These are phyloP conservation scores for Phylloscopus trochilus DNA, from an alignment of 2,113 vertebrate genomes.

Conservation along the genomic window DNA sequence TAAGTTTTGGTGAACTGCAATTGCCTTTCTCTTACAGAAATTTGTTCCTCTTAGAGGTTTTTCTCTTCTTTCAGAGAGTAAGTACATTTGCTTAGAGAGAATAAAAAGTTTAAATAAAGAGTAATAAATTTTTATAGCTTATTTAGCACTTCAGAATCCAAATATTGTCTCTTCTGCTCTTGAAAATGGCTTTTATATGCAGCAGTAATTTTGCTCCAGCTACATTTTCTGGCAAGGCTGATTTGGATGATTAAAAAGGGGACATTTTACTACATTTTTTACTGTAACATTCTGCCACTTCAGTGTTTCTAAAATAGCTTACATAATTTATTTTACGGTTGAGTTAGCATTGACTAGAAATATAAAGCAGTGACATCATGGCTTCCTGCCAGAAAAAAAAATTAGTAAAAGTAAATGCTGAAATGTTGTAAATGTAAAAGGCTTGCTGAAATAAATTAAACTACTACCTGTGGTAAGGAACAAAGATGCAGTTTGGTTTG, in stretches of 20 bases:
- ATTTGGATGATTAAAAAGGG: neutral
- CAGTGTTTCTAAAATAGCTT: conserved; percentile 45
- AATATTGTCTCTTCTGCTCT: neutral
- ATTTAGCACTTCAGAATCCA: neutral
- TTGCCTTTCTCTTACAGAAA: neutral
- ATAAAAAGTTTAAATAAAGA: neutral
- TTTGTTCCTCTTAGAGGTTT: neutral
- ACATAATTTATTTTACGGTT: conserved; percentile 35
- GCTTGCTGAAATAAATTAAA: neutral
- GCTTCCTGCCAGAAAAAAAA: neutral
- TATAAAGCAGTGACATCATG: conserved; percentile 8
- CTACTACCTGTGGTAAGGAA: neutral
- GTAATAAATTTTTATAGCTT: neutral
- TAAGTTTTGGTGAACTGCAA: neutral
- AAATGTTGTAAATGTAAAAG: neutral
- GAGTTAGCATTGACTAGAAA: conserved; percentile 23
- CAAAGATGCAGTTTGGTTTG: neutral
- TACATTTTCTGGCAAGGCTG: neutral
- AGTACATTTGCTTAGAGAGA: neutral
- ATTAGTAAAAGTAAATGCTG: neutral
- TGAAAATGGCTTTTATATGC: neutral
- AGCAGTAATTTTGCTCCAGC: neutral
- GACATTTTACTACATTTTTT: neutral
- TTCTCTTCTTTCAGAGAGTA: neutral
- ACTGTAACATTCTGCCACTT: conserved; percentile 11